These are phyloP conservation scores for Euwallacea similis DNA, from an alignment of 1,140 invertebrate species.

Conservation along the genomic window DNA sequence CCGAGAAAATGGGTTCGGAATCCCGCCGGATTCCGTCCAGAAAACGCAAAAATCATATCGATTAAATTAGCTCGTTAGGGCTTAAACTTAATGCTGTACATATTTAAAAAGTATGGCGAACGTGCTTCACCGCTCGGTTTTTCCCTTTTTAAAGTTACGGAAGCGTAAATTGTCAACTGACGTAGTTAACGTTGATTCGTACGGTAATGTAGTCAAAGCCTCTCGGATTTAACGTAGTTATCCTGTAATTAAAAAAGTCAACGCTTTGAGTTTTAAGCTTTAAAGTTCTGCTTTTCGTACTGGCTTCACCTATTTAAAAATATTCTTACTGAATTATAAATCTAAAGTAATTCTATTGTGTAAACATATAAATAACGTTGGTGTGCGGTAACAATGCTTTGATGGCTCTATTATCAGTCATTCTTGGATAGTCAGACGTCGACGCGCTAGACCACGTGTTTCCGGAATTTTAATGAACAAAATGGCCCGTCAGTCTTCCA, in stretches of 20 bases:
- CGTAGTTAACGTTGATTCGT: slow-evolving; percentile 1
- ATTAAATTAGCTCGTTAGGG: not conserved
- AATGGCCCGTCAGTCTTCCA: too few relatives aligned
- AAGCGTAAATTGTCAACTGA: slow-evolving; percentile 4
- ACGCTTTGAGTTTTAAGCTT: not conserved
- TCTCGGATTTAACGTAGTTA: not conserved
- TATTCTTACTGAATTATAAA: too few relatives aligned
- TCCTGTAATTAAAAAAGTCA: not conserved
- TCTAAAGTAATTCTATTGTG: too few relatives aligned
- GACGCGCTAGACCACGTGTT: too few relatives aligned
- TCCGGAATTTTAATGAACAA: too few relatives aligned
- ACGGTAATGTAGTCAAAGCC: slow-evolving; percentile 1
- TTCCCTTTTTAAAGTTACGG: slow-evolving; percentile 4
- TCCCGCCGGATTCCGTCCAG: not conserved
- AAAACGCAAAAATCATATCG: not conserved
- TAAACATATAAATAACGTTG: too few relatives aligned
- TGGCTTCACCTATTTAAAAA: too few relatives aligned
- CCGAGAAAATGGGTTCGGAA: not conserved
- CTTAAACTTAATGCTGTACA: not conserved
- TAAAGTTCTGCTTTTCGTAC: not conserved
- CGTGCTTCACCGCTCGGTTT: not conserved
- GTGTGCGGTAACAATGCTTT: too few relatives aligned
- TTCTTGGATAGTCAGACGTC: too few relatives aligned
- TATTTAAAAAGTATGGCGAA: not conserved
- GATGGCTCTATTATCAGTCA: too few relatives aligned